Evolutionary conservation across 2,888 invertebrate species (phyloP), one percentile per base, ranked within the genome.

Genomic region (Lacanobia wlatinum): DNA sequence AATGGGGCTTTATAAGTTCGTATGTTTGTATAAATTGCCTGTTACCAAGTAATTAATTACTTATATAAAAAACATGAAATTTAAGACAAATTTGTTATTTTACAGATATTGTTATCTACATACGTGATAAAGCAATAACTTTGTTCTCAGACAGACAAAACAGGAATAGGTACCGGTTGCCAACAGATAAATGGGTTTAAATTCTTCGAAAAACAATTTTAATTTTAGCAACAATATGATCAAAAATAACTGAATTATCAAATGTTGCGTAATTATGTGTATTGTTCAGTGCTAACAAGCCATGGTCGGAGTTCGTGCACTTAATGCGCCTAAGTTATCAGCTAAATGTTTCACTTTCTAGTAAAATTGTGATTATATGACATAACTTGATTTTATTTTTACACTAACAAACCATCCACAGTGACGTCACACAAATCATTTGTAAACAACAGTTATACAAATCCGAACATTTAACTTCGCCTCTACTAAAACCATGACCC

Each of bases 1-100:
- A 80, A 60, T 56, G 60, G 56, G 56, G 23, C 38, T 43, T 23
- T 28, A n/a, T 55, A 63, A 55, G 28, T 28, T 58, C 53, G 55
- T 34, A 59, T 73, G 62, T 79, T 68, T 73, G 68, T 72, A 65
- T 69, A 79, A 71, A 63, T 56, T 59, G 43, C 59, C 50, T 85
- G 86, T 86, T 84, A 78, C 87, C 58, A 87, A 70, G 82, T 84
- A 81, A 77, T 76, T 83, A 82, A 70, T 84, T 65, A 76, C 61
- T 66, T 73, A 76, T 28, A 2, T 61, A 52, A 64, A 71, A 68
- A 68, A 68, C 62, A 76, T 73, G 55, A 77, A 74, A 73, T 55
- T 78, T 77, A 80, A 84, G 69, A 73, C 81, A 75, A 80, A 86
- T 82, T 83, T 87, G 87, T 86, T 86, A 76, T 85, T 87, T 80